These are phyloP conservation scores for Argyrosomus regius DNA, from an alignment of 2,797 vertebrate species.

Conservation along the genomic window DNA sequence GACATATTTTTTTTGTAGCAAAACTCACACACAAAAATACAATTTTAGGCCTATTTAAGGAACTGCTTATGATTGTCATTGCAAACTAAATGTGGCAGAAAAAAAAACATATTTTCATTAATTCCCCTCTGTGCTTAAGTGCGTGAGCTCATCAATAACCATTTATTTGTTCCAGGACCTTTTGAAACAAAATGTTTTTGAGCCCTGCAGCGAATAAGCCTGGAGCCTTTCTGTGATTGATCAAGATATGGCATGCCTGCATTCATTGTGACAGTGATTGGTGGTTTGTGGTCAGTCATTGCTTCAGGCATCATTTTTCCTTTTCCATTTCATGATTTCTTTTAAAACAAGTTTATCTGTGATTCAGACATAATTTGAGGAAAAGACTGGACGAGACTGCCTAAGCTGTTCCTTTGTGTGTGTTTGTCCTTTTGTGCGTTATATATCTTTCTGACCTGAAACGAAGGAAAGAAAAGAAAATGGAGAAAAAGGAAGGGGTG, in stretches of 20 bases:
- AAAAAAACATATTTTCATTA: not conserved
- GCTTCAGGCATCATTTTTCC: slow-evolving; percentile 31
- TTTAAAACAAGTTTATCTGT: slow-evolving; percentile 57
- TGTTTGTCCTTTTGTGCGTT: slow-evolving; percentile 8
- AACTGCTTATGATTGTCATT: not conserved
- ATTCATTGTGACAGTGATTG: slow-evolving; percentile 71
- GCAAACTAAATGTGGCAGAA: not conserved
- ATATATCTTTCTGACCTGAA: slow-evolving; percentile 10
- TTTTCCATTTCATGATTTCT: slow-evolving; percentile 24
- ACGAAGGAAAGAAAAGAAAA: not conserved
- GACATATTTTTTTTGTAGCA: not conserved
- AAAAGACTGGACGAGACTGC: slow-evolving; percentile 40
- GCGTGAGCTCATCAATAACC: slow-evolving; percentile 13
- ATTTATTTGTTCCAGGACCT: slow-evolving; percentile 43
- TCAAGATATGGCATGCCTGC: slow-evolving; percentile 73
- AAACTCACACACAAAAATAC: not conserved
- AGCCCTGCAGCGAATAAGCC: slow-evolving; percentile 52
- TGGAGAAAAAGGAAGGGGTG: not conserved
- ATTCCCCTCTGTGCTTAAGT: slow-evolving; percentile 24
- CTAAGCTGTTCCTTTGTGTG: slow-evolving; percentile 1
- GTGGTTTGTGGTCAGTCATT: slow-evolving; percentile 60
- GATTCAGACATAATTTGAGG: slow-evolving; percentile 47
- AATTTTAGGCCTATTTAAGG: not conserved
- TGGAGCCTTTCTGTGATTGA: slow-evolving; percentile 56
- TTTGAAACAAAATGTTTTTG: slow-evolving; percentile 58